Conservation (phyloP, 2,888 invertebrate species). For the Conchocele bisecta region DNA sequence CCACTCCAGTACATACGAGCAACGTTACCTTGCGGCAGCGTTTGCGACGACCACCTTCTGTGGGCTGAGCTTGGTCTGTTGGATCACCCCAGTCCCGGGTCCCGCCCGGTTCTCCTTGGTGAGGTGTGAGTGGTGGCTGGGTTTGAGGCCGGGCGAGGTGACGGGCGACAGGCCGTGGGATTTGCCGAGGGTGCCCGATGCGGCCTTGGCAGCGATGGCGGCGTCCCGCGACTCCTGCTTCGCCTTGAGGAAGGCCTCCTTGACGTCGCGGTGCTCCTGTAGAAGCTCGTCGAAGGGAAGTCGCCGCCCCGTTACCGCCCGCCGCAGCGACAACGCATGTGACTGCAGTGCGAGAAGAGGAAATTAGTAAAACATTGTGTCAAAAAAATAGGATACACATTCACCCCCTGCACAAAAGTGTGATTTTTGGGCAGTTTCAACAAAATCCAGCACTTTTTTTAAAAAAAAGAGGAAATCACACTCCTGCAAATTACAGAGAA, state of each 20-base stretch:
- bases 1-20: too few species aligned
- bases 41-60: slow-evolving; percentile 7
- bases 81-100: slow-evolving; percentile 19
- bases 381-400: slow-evolving; percentile 18
- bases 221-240: slow-evolving; percentile 68
- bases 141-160: slow-evolving; percentile 10
- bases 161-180: slow-evolving; percentile 19
- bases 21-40: slow-evolving; percentile 26
- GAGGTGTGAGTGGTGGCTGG: slow-evolving; percentile 16
- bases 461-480: too few species aligned
- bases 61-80: slow-evolving; percentile 8
- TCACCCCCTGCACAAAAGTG: too few species aligned
- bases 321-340: slow-evolving; percentile 87
- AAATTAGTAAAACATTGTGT: too few species aligned
- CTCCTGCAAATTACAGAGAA: too few species aligned
- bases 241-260: slow-evolving; percentile 83
- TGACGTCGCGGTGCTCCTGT: slow-evolving; percentile 88
- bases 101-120: slow-evolving; percentile 37
- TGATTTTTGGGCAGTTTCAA: too few species aligned
- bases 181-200: slow-evolving; percentile 24
- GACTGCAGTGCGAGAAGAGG: too few species aligned
- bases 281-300: slow-evolving; percentile 90
- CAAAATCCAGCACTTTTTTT: too few species aligned
- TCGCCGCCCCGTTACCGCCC: slow-evolving; percentile 88
- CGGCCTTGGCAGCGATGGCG: slow-evolving; percentile 54